A percentile compares a stretch with the other conserved stretches of the same genome.
These are phyloP conservation scores for Sapajus apella DNA, from an alignment of 2,113 vertebrate species.

Conservation along the genomic window DNA sequence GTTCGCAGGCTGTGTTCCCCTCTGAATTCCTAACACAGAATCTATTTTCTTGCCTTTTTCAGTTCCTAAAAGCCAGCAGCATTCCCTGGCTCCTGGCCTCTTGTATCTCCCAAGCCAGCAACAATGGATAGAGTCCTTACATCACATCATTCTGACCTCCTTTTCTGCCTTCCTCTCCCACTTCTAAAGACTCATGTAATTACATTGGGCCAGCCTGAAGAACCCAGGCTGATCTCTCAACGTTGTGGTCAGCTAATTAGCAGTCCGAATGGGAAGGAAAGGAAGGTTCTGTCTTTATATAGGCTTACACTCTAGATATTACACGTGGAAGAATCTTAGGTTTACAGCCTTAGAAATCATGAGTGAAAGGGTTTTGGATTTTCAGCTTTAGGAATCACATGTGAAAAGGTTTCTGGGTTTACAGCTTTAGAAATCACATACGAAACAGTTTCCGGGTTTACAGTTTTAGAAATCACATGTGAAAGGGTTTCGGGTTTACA, in stretches of 20 bases:
- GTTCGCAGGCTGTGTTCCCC: background rate
- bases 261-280: background rate
- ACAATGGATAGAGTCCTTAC: background rate
- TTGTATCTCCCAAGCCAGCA: background rate
- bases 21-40: background rate
- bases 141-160: fast-evolving
- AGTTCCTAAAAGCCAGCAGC: background rate
- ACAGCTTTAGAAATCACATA: no score
- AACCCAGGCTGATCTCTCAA: background rate
- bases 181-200: background rate
- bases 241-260: background rate
- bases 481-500: no score
- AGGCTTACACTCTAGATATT: no score
- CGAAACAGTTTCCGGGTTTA: no score
- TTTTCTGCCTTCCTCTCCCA: background rate
- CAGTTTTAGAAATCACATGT: no score
- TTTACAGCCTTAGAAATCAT: no score
- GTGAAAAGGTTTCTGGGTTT: no score
- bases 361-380: no score
- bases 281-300: no score
- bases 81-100: background rate
- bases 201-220: background rate
- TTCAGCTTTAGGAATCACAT: no score
- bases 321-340: no score
- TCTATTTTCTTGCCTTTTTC: background rate